Evolutionary conservation across 1,140 invertebrate genomes (phyloP).

Genomic region (Bicyclus anynana): DNA sequence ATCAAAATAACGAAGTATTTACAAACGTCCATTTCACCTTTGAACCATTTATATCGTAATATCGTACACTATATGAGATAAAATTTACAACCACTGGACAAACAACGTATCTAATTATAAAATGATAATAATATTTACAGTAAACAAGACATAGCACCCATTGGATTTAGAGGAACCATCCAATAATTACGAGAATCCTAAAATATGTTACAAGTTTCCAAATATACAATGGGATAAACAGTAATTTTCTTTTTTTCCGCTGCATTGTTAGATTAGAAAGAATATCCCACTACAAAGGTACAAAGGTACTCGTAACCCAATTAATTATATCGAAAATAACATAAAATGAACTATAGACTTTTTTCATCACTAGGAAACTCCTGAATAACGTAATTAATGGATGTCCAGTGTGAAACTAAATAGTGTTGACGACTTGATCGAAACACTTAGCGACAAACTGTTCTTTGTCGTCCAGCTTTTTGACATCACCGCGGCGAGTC

Average conservation of each 20-base stretch:
- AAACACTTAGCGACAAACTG: slow-evolving; percentile 76
- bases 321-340: too few relatives aligned
- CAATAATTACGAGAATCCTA: not conserved
- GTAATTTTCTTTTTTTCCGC: too few relatives aligned
- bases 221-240: too few relatives aligned
- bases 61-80: slow-evolving; percentile 28
- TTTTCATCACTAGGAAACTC: too few relatives aligned
- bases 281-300: too few relatives aligned
- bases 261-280: too few relatives aligned
- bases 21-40: slow-evolving; percentile 15
- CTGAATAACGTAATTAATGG: not conserved
- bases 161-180: slow-evolving; percentile 3
- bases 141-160: slow-evolving; percentile 25
- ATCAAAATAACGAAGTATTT: not conserved
- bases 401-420: slow-evolving; percentile 32
- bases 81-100: slow-evolving; percentile 31
- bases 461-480: slow-evolving; percentile 70
- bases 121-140: slow-evolving; percentile 24
- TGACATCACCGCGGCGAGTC: slow-evolving; percentile 56
- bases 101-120: slow-evolving; percentile 5
- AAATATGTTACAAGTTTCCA: not conserved
- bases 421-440: slow-evolving; percentile 73
- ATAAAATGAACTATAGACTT: too few relatives aligned
- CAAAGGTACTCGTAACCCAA: too few relatives aligned
- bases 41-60: slow-evolving; percentile 27